These are phyloP conservation scores for Octonoba sinensis DNA, from an alignment of 2,888 invertebrate species.

Conservation along the genomic window DNA sequence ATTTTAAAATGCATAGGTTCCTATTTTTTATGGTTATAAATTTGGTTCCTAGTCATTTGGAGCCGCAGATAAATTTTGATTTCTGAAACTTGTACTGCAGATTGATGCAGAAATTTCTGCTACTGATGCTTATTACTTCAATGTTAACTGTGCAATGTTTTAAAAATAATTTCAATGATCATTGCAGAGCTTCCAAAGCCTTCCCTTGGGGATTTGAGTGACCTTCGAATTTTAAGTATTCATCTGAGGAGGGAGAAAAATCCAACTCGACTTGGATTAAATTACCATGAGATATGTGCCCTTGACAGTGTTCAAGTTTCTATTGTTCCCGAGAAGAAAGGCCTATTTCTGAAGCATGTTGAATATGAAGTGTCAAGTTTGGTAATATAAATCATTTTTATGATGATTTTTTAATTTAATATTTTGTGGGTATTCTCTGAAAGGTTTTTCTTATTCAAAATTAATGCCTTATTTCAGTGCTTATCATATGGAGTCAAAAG, in stretches of 20 bases:
- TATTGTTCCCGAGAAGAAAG: slow-evolving; percentile 72
- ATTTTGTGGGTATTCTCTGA: background rate
- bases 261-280: slow-evolving; percentile 70
- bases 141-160: no score
- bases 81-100: no score
- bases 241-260: slow-evolving; percentile 69
- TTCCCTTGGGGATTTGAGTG: slow-evolving; percentile 70
- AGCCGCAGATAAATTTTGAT: no score
- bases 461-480: no score
- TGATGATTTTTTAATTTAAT: background rate
- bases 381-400: slow-evolving; percentile 67
- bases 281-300: slow-evolving; percentile 70
- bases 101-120: no score
- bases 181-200: slow-evolving; percentile 71
- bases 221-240: slow-evolving; percentile 69
- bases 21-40: no score
- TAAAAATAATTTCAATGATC: no score
- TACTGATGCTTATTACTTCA: no score
- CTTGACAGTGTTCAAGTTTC: slow-evolving; percentile 71
- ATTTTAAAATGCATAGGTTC: no score
- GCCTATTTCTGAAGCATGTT: slow-evolving; percentile 72
- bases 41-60: no score
- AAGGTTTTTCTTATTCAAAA: no score
- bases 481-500: no score
- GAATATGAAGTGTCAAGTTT: slow-evolving; percentile 72